These are phyloP conservation scores for Notechis scutatus DNA, from an alignment of 2,113 vertebrate species.

Conservation along the genomic window DNA sequence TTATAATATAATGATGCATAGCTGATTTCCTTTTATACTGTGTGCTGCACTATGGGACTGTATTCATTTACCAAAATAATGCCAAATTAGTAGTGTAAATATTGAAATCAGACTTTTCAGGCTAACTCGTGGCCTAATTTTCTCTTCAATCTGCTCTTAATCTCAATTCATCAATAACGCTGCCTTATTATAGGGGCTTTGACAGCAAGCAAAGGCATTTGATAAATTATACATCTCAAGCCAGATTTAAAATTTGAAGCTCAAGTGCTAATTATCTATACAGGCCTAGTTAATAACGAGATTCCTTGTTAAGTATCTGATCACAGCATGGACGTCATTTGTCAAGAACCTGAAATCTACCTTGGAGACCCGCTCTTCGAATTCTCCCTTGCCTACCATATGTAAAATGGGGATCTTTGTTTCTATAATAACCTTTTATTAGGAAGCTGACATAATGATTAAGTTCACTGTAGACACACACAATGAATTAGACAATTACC, in stretches of 20 bases:
- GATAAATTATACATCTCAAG: slow-evolving; percentile 98
- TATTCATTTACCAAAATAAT: slow-evolving; percentile 87
- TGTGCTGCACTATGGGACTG: slow-evolving; percentile 67
- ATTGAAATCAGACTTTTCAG: slow-evolving; percentile 87
- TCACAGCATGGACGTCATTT: slow-evolving; percentile 96
- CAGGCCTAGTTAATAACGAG: slow-evolving; percentile 99
- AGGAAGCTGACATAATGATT: slow-evolving; percentile 99
- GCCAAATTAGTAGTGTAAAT: slow-evolving; percentile 90
- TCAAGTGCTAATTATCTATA: slow-evolving; percentile 99
- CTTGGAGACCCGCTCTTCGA: slow-evolving; percentile 87
- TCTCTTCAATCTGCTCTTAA: slow-evolving; percentile 92
- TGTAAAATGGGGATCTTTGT: slow-evolving; percentile 99
- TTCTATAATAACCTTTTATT: slow-evolving; percentile 99
- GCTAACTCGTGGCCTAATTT: slow-evolving; percentile 86
- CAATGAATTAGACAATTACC: slow-evolving; percentile 95
- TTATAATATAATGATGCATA: slow-evolving; percentile 71
- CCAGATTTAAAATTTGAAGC: slow-evolving; percentile 98
- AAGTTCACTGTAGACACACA: slow-evolving; percentile 89
- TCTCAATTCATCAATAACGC: slow-evolving; percentile 98
- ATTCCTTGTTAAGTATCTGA: slow-evolving; percentile 99
- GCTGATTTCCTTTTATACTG: slow-evolving; percentile 69
- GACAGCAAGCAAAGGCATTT: slow-evolving; percentile 91
- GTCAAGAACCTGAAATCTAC: slow-evolving; percentile 92
- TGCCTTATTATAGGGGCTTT: slow-evolving; percentile 88
- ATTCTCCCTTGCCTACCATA: slow-evolving; percentile 95